Percentiles rank a stretch among this genome's conserved stretches.
Evolutionary conservation across 2,113 vertebrate species (phyloP).

Genomic region (Craseonycteris thonglongyai): DNA sequence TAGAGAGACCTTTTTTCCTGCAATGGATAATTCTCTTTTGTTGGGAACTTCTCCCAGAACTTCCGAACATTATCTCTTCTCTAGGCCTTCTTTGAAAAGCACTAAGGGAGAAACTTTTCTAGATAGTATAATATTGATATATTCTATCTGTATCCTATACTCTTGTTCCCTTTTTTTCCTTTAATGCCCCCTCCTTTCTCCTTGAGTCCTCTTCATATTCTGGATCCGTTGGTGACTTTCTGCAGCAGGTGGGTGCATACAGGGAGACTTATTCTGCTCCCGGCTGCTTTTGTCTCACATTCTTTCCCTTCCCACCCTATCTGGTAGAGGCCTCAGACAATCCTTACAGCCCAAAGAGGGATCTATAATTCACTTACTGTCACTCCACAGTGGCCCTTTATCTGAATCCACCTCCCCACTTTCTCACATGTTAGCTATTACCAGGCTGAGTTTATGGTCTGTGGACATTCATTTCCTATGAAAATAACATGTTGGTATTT

Average conservation of each 20-base stretch:
- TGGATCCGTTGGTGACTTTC: background rate
- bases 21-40: background rate
- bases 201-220: background rate
- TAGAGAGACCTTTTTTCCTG: background rate
- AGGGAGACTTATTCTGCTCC: background rate
- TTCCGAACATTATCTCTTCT: background rate
- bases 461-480: conserved; percentile 50
- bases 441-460: conserved; percentile 45
- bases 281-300: background rate
- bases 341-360: background rate
- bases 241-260: background rate
- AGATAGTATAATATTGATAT: too few relatives aligned
- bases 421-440: conserved; percentile 49
- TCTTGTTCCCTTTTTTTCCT: background rate
- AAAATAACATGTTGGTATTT: conserved; percentile 53
- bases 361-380: conserved; percentile 23
- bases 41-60: background rate
- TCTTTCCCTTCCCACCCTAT: background rate
- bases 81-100: background rate
- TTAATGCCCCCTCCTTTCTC: background rate
- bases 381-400: background rate
- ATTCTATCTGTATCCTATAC: background rate
- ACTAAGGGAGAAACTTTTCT: background rate
- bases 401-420: conserved; percentile 7
- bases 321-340: background rate